Percentiles rank a stretch among this genome's conserved stretches.
phyloP scores from a whole-genome alignment of 2,113 vertebrate genomes.

The Phocoena sinus region DNA sequence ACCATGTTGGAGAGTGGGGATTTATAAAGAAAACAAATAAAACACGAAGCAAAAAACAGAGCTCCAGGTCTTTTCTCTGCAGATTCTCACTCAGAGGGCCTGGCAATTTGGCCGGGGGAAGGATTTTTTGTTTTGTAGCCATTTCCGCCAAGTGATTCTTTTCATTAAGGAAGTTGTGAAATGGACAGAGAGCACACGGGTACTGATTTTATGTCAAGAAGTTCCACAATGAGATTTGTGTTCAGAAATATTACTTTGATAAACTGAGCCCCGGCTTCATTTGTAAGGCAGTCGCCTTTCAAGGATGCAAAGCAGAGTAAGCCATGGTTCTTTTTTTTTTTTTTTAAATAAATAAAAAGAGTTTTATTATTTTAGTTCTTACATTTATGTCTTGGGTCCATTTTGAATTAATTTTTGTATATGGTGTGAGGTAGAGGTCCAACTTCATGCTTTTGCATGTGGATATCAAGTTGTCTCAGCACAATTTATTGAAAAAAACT shows the following conservation, averaged over 20 bases:
- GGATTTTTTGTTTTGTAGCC: neutral
- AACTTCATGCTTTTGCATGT: too few species aligned
- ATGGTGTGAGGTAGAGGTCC: too few species aligned
- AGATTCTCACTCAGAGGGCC: neutral
- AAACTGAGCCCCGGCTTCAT: neutral
- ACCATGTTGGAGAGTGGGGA: neutral
- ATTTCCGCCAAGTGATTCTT: neutral
- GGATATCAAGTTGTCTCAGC: too few species aligned
- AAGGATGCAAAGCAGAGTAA: neutral
- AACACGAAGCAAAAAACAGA: neutral
- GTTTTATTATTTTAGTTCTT: too few species aligned
- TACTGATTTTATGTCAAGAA: neutral
- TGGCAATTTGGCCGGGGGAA: neutral
- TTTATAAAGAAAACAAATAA: conserved; percentile 10
- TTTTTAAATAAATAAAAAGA: too few species aligned
- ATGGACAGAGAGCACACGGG: neutral
- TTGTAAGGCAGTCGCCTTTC: neutral
- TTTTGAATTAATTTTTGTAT: too few species aligned
- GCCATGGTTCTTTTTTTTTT: neutral
- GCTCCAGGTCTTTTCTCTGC: neutral
- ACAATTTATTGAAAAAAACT: too few species aligned
- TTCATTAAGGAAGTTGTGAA: neutral
- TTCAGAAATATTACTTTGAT: neutral
- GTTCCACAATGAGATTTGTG: neutral
- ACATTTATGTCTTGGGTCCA: too few species aligned